These are phyloP conservation scores for Drosophila anomalipes DNA, from an alignment of 2,888 invertebrate genomes.

Conservation along the genomic window DNA sequence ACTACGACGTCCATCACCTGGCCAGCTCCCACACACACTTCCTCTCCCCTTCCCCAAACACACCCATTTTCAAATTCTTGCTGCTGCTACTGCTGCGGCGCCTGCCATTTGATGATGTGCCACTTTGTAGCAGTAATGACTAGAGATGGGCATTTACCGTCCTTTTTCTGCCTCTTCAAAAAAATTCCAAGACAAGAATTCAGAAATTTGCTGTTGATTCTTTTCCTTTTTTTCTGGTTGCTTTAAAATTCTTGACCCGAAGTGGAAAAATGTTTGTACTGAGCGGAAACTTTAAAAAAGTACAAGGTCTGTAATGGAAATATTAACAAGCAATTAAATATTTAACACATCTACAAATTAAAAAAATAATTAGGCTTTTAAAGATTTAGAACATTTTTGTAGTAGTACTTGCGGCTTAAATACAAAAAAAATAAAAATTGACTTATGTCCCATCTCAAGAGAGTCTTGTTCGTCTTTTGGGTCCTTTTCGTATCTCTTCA, in stretches of 20 bases:
- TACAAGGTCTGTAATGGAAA: background rate
- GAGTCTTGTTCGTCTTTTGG: background rate
- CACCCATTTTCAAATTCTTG: conserved; percentile 10
- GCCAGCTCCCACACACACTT: background rate
- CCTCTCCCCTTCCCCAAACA: no score
- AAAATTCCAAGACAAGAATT: background rate
- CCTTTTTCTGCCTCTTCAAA: background rate
- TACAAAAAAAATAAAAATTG: background rate
- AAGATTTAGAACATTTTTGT: background rate
- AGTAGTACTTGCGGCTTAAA: background rate
- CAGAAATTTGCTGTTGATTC: background rate
- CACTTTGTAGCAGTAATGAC: conserved; percentile 31
- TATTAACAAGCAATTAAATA: background rate
- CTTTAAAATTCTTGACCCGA: background rate
- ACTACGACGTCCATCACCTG: conserved; percentile 30
- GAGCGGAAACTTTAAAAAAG: background rate
- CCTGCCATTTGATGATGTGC: conserved; percentile 51
- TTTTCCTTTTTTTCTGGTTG: background rate
- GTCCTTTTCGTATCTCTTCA: background rate
- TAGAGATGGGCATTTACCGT: background rate
- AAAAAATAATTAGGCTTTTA: background rate
- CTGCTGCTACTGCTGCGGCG: background rate
- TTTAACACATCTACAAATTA: background rate
- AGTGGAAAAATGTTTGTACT: background rate
- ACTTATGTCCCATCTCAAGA: background rate